These are phyloP conservation scores for Denticeps clupeoides DNA, from an alignment of 2,797 vertebrate species.

Conservation along the genomic window DNA sequence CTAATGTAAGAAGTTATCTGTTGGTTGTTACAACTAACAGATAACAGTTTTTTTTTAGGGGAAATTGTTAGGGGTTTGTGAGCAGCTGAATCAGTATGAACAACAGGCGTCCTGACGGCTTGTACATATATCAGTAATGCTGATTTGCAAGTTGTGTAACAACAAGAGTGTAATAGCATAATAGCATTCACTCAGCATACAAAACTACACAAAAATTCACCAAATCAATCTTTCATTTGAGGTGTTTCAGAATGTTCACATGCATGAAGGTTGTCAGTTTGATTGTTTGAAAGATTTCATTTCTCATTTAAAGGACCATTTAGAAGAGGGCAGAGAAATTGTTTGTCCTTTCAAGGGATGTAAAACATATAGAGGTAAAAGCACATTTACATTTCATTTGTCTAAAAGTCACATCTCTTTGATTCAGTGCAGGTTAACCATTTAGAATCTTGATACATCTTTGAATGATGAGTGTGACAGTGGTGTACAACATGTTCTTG, in stretches of 20 bases:
- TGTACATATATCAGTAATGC: too few relatives aligned
- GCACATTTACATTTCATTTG: background rate
- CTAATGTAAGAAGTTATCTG: too few relatives aligned
- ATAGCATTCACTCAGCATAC: too few relatives aligned
- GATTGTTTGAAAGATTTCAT: background rate
- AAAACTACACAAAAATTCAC: background rate
- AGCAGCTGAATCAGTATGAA: too few relatives aligned
- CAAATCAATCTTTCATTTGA: background rate
- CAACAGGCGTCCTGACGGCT: too few relatives aligned
- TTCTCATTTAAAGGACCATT: background rate
- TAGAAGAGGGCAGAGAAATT: background rate
- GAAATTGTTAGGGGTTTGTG: too few relatives aligned
- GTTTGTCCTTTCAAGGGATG: too few relatives aligned
- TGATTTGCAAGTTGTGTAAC: too few relatives aligned
- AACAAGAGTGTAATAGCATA: too few relatives aligned
- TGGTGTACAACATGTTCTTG: background rate
- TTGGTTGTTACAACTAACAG: too few relatives aligned
- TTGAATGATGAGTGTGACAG: too few relatives aligned
- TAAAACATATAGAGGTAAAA: background rate
- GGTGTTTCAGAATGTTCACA: background rate
- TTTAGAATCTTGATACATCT: background rate
- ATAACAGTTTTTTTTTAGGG: too few relatives aligned
- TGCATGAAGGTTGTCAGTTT: background rate
- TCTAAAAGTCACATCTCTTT: background rate
- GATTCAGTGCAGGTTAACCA: background rate